These are phyloP conservation scores for Epizoanthus illoricatus DNA, from an alignment of 92 coral and sea anemone species.

Conservation along the genomic window DNA sequence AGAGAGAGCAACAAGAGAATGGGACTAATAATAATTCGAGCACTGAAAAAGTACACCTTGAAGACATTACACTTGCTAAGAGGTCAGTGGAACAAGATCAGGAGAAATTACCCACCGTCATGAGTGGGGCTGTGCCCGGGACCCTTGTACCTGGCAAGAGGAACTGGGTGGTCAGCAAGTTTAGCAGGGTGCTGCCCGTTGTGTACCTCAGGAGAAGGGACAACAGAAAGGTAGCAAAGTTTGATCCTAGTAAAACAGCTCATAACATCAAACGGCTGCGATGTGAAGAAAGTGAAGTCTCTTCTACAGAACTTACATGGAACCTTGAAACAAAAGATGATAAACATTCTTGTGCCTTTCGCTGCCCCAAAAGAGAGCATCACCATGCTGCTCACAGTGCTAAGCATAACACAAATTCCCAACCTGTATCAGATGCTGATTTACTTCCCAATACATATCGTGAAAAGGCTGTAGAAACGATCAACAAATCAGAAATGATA, in stretches of 20 bases:
- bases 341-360: not conserved
- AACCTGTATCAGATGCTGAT: not conserved
- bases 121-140: conserved; percentile 87
- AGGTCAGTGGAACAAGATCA: not conserved
- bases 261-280: conserved; percentile 81
- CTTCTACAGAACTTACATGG: conserved; percentile 80
- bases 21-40: not conserved
- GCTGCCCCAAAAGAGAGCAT: not conserved
- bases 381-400: not conserved
- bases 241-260: conserved; percentile 91
- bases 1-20: conserved; percentile 40
- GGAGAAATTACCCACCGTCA: conserved; percentile 14
- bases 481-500: not conserved
- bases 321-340: conserved; percentile 45
- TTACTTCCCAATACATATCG: not conserved
- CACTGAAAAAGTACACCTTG: not conserved
- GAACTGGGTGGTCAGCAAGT: conserved; percentile 97
- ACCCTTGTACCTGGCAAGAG: conserved; percentile 80
- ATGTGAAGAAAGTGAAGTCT: conserved; percentile 40
- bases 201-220: conserved; percentile 77
- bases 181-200: conserved; percentile 86
- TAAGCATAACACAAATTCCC: not conserved
- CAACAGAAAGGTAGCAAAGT: conserved; percentile 73
- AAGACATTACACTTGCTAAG: not conserved
- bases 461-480: not conserved